Evolutionary conservation across 2,113 vertebrate species (phyloP), one percentile per base, ranked within the genome.

Genomic region (Phaetusa simplex): DNA sequence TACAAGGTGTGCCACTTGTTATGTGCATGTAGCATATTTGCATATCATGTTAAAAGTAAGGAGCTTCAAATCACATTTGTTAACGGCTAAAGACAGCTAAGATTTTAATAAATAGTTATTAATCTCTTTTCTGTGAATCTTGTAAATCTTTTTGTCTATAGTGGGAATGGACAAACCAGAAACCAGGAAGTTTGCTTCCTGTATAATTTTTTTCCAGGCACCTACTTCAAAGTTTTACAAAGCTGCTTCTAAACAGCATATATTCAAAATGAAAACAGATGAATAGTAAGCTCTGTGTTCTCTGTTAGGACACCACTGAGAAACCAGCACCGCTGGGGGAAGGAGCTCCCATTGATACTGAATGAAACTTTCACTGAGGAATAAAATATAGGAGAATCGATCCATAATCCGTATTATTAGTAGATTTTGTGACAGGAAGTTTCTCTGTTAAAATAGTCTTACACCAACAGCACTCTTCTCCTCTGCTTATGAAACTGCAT

Each of bases 301-400:
- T 14, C 12, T 67, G 6, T 19, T 72, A 67, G n/a, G 32, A 64
- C 20, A 19, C 17, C 6, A 42, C 20, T 49, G 20, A 82, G 42
- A 72, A 88, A 64, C 17, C 2, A 14, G n/a, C 5, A 3, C 17
- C 22, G 8, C 0, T 14, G 34, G 6, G 8, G 9, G 18, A 81
- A 92, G 34, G 34, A 73, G 9, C 12, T 92, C 11, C 82, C 19
- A 24, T 3, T 58, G 34, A 62, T 43, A 40, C 52, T 45, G 47
- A 61, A 64, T 36, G 12, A 76, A 82, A 45, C 7, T 22, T 74
- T 92, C 58, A 71, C 15, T 32, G 22, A 82, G 24, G n/a, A 69
- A 90, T 32, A 12, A 30, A 67, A 64, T 76, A 59, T 3, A 61
- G 7, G 26, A 88, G 8, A 71, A 14, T 58, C 2, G 11, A 49